phyloP scores from a whole-genome alignment of 2,888 invertebrate genomes.

The Ochropleura leucogaster region DNA sequence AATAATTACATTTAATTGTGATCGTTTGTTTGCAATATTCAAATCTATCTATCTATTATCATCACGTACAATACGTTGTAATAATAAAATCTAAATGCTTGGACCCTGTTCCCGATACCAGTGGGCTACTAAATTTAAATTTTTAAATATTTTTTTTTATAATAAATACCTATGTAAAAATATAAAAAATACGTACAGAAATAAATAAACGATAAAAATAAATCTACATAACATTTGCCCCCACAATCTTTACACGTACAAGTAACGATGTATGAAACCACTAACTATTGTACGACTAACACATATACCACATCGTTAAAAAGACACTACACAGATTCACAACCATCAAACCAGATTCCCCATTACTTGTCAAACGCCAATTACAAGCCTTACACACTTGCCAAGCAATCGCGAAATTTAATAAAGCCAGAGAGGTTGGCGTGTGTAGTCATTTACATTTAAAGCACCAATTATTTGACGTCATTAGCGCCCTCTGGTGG shows the following conservation, averaged over 20 bases:
- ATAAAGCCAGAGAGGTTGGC: constrained; percentile 83
- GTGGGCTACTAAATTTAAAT: too few species aligned
- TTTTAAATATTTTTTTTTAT: too few species aligned
- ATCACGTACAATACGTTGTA: background rate
- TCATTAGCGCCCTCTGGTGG: constrained; percentile 89
- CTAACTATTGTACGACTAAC: background rate
- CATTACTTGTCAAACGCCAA: constrained; percentile 58
- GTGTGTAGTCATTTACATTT: constrained; percentile 90
- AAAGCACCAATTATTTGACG: constrained; percentile 90
- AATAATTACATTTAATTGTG: background rate
- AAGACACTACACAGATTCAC: constrained; percentile 38
- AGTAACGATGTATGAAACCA: background rate
- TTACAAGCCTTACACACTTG: constrained; percentile 66
- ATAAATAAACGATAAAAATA: too few species aligned
- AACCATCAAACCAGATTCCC: constrained; percentile 45
- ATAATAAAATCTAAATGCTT: too few species aligned
- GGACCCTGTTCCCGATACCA: too few species aligned
- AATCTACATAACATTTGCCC: background rate
- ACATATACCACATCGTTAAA: constrained; percentile 16
- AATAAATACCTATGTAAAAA: too few species aligned
- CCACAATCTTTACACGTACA: background rate
- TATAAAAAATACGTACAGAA: too few species aligned
- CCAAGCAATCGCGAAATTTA: constrained; percentile 83
- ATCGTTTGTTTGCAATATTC: background rate
- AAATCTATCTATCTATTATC: background rate